Evolutionary conservation across 2,113 vertebrate species (phyloP).

Genomic region (Hippocampus zosterae): DNA sequence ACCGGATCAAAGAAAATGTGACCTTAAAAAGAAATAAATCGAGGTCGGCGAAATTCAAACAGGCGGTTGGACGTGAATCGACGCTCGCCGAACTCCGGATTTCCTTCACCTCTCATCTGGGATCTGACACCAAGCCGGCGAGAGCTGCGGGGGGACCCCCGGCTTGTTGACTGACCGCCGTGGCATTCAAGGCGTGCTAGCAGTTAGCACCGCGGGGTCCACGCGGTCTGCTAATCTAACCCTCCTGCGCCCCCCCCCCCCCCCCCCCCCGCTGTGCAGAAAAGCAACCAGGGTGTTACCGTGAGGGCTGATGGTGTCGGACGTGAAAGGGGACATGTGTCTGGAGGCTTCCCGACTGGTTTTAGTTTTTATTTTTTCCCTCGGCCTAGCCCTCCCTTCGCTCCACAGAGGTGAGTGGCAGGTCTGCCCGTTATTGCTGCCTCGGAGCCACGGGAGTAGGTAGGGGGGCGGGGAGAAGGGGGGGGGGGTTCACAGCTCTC

Average conservation of each 20-base stretch:
- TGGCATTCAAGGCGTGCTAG: constrained; percentile 62
- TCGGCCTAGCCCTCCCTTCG: constrained; percentile 20
- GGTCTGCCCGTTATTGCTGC: constrained; percentile 65
- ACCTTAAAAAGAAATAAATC: no score
- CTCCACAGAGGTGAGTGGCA: constrained; percentile 64
- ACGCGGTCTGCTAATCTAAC: constrained; percentile 57
- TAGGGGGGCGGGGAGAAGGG: constrained; percentile 31
- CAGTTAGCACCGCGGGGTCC: constrained; percentile 47
- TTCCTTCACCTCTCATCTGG: constrained; percentile 22
- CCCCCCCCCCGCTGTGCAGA: constrained; percentile 52
- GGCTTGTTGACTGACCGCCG: constrained; percentile 52
- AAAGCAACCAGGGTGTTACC: constrained; percentile 46
- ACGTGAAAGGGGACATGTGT: constrained; percentile 68
- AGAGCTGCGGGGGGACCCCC: constrained; percentile 36
- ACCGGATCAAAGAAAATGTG: no score
- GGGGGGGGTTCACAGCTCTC: constrained; percentile 15
- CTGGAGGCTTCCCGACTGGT: constrained; percentile 57
- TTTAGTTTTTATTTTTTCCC: constrained; percentile 23
- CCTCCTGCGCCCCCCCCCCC: constrained; percentile 55
- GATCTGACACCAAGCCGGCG: constrained; percentile 26
- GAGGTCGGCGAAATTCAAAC: no score
- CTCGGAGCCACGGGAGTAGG: constrained; percentile 52
- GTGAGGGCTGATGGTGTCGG: constrained; percentile 47
- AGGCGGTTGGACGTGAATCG: no score
- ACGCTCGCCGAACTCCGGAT: not conserved